These are phyloP conservation scores for Podarcis muralis DNA, from an alignment of 2,113 vertebrate species.

Conservation along the genomic window DNA sequence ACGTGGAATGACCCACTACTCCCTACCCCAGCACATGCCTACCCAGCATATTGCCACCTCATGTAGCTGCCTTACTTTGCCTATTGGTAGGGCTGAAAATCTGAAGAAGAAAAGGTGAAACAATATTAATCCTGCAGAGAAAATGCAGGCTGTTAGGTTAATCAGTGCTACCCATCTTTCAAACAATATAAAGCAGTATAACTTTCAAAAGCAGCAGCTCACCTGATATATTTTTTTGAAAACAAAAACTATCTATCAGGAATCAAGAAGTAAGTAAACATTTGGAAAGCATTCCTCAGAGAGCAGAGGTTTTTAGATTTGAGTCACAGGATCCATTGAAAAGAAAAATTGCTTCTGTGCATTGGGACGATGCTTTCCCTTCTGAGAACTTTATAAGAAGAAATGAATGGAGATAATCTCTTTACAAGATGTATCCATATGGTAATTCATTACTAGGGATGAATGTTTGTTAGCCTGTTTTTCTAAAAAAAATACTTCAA, in stretches of 20 bases:
- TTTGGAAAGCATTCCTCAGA: conserved; percentile 70
- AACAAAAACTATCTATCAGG: conserved; percentile 66
- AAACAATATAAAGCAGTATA: conserved; percentile 68
- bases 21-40: too few species aligned
- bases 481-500: conserved; percentile 21
- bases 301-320: conserved; percentile 74
- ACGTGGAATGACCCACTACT: too few species aligned
- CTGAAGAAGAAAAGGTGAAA: neutral
- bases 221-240: conserved; percentile 53
- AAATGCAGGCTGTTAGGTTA: conserved; percentile 61
- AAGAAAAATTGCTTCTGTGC: conserved; percentile 76
- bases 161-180: conserved; percentile 68
- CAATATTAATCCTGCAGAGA: conserved; percentile 36
- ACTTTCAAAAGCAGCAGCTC: conserved; percentile 68
- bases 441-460: conserved; percentile 66
- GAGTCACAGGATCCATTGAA: conserved; percentile 73
- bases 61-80: neutral
- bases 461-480: neutral
- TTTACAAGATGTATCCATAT: conserved; percentile 73
- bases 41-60: neutral
- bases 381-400: conserved; percentile 69
- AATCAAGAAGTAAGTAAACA: conserved; percentile 77
- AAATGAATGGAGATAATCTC: conserved; percentile 74
- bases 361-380: conserved; percentile 71
- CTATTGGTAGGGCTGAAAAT: neutral